Base-by-base conservation (phyloP, 2,797 vertebrate genomes). In the Syngnathus acus region DNA sequence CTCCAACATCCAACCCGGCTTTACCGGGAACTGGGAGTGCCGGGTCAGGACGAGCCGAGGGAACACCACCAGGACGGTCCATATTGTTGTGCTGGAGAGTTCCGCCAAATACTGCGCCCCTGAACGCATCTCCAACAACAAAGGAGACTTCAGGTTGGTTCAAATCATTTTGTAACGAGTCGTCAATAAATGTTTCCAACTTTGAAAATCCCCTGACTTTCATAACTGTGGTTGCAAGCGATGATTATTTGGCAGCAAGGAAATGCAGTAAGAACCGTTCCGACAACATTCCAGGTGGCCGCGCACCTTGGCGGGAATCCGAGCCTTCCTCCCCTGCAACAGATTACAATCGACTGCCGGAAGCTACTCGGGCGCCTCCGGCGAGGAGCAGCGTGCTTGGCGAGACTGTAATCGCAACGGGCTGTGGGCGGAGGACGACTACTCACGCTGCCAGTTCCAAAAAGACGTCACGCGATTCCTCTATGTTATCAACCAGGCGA, bases 21-120 rank as follows among this genome's bases (percentile, higher is more conserved):
- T 95, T 16, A 97, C 94, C 1, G 97, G 97, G 67, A 95, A 95
- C 80, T 99, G 96, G 97, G 96, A 98, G 73, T 99, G 97, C 72
- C 93, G 93, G 0, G 92, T 99, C 21, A 89, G 94, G 73, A 97
- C 95, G 2, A 95, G 93, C 79, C 92, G 95, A 47, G 95, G 97
- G 6, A 99, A 99, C 88, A 98, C 93, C 74, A 97, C 95, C 0
- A 91, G 95, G 73, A 95, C 93, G 0, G 95, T 98, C 53, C 92
- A 96, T 74, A 96, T 99, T 1, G 92, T 98, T 68, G 97, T 99
- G 6, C 78, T 99, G 75, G 94, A 98, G 83, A 98, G 93, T 73
- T 95, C 95, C 11, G 95, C 95, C 0, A 93, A 96, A 69, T 98
- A 97, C 77, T 99, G 97, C 13, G 87, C 90, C 3, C 90, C 94